Conservation (phyloP, 2,113 vertebrate genomes). For the Piaya cayana region DNA sequence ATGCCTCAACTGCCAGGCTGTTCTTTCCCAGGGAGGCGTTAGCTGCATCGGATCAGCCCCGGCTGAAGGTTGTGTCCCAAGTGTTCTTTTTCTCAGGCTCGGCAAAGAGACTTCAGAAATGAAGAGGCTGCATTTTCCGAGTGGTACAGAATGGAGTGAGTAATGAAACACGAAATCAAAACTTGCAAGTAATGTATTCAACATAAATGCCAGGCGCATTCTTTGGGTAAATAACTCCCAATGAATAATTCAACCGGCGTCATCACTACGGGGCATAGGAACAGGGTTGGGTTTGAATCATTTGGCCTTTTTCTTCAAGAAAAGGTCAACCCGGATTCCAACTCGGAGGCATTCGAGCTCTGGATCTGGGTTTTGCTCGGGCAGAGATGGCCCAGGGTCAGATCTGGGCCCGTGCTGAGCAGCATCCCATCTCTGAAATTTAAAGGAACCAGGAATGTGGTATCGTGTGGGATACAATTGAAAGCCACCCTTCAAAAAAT, state of each 20-base stretch:
- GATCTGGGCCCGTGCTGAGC: not conserved
- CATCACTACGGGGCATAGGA: slow-evolving; percentile 32
- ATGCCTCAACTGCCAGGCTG: not conserved
- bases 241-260: slow-evolving; percentile 65
- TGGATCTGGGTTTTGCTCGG: not conserved
- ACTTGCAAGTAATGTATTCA: slow-evolving; percentile 62
- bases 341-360: not conserved
- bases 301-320: slow-evolving; percentile 25
- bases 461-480: not conserved
- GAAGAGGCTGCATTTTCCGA: slow-evolving; percentile 5
- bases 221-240: slow-evolving; percentile 46
- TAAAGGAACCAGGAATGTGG: not conserved
- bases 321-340: slow-evolving; percentile 8
- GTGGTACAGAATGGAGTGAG: not conserved
- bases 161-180: slow-evolving; percentile 62
- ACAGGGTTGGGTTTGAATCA: slow-evolving; percentile 24
- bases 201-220: slow-evolving; percentile 48
- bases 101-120: slow-evolving; percentile 7
- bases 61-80: slow-evolving; percentile 49
- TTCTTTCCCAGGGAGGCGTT: slow-evolving; percentile 29
- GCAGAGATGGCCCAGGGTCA: not conserved
- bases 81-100: slow-evolving; percentile 42
- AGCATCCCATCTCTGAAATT: not conserved
- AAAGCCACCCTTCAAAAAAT: not conserved
- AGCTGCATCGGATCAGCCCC: not conserved